Base-by-base conservation (phyloP, 2,888 invertebrate species). In the Orthonychiurus folsomi region DNA sequence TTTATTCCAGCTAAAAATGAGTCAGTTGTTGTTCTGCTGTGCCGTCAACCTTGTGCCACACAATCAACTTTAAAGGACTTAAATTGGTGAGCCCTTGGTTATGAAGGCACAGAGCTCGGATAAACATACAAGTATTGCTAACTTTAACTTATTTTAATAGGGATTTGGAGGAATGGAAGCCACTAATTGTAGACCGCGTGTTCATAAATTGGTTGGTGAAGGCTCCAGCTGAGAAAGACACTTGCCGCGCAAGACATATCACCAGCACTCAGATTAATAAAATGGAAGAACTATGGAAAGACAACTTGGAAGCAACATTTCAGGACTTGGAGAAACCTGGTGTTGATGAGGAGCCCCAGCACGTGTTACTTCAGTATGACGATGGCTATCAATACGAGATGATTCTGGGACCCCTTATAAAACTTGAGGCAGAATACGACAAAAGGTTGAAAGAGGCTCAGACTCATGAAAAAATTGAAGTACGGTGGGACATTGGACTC, bases 371-470 rank as follows among this genome's bases (percentile, higher is more conserved):
- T 12, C 76, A 95, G 70, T 99, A 99, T 76, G 96, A 97, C 78
- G 97, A 99, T 80, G 99, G 97, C 12, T 97, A 95, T 78, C 97
- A 99, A 77, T 99, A 99, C 76, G 94, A 95, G 77, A 94, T 95
- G 77, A 93, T 97, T 65, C 97, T 99, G 79, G 93, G 93, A 0
- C 97, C 99, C 0, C 80, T 99, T 37, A 94, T 99, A 0, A 92
- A 93, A 76, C 81, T 97, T 50, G 99, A 99, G 80, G 97, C 99
- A 0, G 97, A 99, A 74, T 99, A 99, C 76, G 99, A 99, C 78
- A 93, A 93, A 76, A 87, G 93, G 66, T 80, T 96, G 61, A 99
- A 99, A 77, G 99, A 99, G 78, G 93, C 94, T 0, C 96, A 97
- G 77, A 96, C 95, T 0, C 96, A 97, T 77, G 95, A 96, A 74